Percentiles rank a stretch among this genome's conserved stretches.
Evolutionary conservation across 2,888 invertebrate species (phyloP).

Genomic region (Formica aserva): DNA sequence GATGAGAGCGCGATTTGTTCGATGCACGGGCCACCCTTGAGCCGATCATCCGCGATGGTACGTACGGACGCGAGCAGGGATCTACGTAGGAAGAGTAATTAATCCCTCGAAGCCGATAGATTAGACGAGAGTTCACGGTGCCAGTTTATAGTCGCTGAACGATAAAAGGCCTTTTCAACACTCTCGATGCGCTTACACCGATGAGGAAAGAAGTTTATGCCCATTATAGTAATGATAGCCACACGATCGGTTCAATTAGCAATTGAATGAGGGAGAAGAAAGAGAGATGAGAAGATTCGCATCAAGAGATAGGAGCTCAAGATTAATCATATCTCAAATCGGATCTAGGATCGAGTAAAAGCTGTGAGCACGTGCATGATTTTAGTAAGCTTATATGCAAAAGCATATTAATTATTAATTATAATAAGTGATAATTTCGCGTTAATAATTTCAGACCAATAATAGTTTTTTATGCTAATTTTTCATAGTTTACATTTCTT

Average conservation of each 20-base stretch:
- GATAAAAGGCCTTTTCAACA: conserved; percentile 44
- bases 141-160: conserved; percentile 42
- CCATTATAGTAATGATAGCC: conserved; percentile 18
- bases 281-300: neutral
- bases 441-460: neutral
- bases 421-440: neutral
- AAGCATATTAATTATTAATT: neutral
- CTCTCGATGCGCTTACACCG: conserved; percentile 30
- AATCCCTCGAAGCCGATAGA: conserved; percentile 61
- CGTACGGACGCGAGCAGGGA: conserved; percentile 49
- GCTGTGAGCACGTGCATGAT: neutral
- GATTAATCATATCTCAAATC: neutral
- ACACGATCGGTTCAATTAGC: conserved; percentile 24
- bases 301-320: neutral
- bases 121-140: conserved; percentile 52
- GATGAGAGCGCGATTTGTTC: conserved; percentile 72
- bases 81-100: conserved; percentile 71
- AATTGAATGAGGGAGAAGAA: neutral
- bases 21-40: conserved; percentile 75
- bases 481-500: neutral
- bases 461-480: neutral
- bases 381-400: neutral
- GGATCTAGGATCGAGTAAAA: neutral
- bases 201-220: conserved; percentile 6
- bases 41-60: conserved; percentile 59